These are phyloP conservation scores for Glaucidium brasilianum DNA, from an alignment of 2,113 vertebrate genomes.

Conservation along the genomic window DNA sequence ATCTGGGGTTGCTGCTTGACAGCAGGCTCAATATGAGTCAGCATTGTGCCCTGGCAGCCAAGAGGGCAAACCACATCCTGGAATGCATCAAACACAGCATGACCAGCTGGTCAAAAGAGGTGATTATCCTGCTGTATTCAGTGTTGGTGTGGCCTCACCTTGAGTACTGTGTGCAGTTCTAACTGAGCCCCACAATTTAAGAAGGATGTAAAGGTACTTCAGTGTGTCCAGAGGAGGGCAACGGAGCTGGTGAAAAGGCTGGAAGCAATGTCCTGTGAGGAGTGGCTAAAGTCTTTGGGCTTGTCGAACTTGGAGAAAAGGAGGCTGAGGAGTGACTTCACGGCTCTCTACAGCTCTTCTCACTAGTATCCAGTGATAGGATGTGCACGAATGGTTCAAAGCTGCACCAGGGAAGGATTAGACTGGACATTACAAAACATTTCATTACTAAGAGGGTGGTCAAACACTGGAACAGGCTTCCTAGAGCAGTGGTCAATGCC, in stretches of 20 bases:
- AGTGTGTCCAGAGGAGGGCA: not conserved
- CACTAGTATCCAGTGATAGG: not conserved
- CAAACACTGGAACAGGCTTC: not conserved
- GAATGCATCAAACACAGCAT: not conserved
- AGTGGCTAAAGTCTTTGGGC: not conserved
- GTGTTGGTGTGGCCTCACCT: accelerated
- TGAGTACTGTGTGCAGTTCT: not conserved
- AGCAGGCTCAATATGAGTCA: not conserved
- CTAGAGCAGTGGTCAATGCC: not conserved
- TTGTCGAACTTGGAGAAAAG: not conserved
- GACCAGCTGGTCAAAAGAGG: not conserved
- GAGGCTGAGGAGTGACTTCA: not conserved
- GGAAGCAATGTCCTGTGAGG: not conserved
- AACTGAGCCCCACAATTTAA: not conserved
- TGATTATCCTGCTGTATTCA: too few relatives aligned
- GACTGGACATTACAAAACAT: not conserved
- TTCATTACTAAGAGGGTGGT: not conserved
- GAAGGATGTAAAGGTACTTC: not conserved
- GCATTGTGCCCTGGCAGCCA: not conserved
- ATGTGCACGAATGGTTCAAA: not conserved
- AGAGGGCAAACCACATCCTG: not conserved
- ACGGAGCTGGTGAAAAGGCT: not conserved
- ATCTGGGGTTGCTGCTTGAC: not conserved
- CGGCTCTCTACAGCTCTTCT: not conserved
- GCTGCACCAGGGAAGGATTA: not conserved